These are phyloP conservation scores for Lamproptera curius DNA, from an alignment of 2,888 invertebrate genomes.

Conservation along the genomic window DNA sequence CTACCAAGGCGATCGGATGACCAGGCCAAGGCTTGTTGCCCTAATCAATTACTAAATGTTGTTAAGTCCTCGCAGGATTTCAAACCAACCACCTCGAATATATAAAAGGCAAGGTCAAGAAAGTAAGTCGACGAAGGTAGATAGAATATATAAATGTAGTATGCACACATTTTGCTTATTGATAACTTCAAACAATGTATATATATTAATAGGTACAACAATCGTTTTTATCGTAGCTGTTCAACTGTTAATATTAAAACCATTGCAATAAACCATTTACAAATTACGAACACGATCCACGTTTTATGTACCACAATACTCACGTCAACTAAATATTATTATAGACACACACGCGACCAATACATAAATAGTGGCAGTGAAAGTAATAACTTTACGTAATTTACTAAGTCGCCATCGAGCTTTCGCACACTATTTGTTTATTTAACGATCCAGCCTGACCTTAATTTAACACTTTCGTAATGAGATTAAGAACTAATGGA, in stretches of 20 bases:
- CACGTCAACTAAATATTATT: slow-evolving; percentile 10
- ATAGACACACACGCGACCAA: slow-evolving; percentile 16
- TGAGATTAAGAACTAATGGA: not conserved
- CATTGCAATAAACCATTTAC: slow-evolving; percentile 1
- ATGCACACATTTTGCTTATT: no score
- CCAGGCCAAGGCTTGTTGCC: no score
- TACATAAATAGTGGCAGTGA: slow-evolving; percentile 15
- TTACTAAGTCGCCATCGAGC: slow-evolving; percentile 7
- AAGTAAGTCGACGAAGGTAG: no score
- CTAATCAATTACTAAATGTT: no score
- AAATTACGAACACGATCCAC: slow-evolving; percentile 8
- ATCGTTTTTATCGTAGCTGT: no score
- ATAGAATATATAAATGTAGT: no score
- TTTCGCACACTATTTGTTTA: slow-evolving; percentile 20
- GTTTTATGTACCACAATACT: slow-evolving; percentile 1
- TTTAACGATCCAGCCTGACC: slow-evolving; percentile 14
- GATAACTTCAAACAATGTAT: no score
- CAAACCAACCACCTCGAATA: no score
- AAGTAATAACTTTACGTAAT: slow-evolving; percentile 15
- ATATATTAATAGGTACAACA: no score
- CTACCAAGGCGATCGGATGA: no score
- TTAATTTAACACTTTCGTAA: slow-evolving; percentile 17
- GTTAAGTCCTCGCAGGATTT: no score
- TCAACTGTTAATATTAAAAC: not conserved
- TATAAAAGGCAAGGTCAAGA: no score